Base-by-base conservation (phyloP, 1,140 invertebrate species). In the Pseudachorutes palmiensis region DNA sequence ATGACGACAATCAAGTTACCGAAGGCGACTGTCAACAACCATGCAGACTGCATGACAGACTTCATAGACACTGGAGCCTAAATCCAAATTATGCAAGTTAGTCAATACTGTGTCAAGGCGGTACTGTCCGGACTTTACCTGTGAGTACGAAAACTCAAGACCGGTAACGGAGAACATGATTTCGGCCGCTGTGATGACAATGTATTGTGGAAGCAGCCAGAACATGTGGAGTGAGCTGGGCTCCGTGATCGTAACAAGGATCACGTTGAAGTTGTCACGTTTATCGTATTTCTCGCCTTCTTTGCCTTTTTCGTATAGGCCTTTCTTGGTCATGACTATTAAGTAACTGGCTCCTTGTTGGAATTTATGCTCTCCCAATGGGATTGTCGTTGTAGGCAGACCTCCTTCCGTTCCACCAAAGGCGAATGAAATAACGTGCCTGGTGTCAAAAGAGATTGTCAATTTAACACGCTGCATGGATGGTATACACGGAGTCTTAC, bases 1-100 rank as follows among this genome's bases (percentile, higher is more conserved):
- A 97, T 84, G 1, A 97, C 86, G 5, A 92, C 90, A 62, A 98
- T 85, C 2, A 96, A 77, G 78, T 98, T 96, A 26, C 95, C 95
- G 75, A 94, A 83, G 0, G 94, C 91, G 5, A 89, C 88, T 0
- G 92, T 94, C 0, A 97, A 76, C 30, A 95, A 80, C 90, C 92
- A 98, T 1, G 85, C 83, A 2, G 94, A 91, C 76, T 92, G 88
- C 29, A 98, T 77, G 0, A 98, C 84, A 0, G 93, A 91, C 76
- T 94, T 97, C 92, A 97, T 95, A 68, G 85, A 88, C n/a, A 80
- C 77, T 0, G 94, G 94, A 0, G 93, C 89, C 83, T 96, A 85
- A 22, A 32, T 22, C 26, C 24, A 22, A 58, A 16, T 1, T 65
- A 3, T 51, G 24, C 19, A 55, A 55, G 24, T n/a, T n/a, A n/a